Conservation (phyloP, 2,888 invertebrate species). For the Salpingus planirostris region DNA sequence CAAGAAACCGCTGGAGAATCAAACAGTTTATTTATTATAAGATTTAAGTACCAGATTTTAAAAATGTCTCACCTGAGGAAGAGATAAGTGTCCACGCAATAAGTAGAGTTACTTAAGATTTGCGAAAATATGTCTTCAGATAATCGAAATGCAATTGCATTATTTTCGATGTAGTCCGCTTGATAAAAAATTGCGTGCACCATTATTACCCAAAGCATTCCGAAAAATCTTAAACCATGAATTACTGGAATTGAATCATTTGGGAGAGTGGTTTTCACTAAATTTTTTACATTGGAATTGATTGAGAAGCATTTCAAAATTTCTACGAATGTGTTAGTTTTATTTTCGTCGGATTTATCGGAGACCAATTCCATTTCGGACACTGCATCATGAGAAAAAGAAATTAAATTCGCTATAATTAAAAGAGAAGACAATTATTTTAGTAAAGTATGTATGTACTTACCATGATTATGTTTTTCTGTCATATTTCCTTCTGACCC, state of each 20-base stretch:
- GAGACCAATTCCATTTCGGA: slow-evolving; percentile 17
- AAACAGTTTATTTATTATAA: slow-evolving; percentile 3
- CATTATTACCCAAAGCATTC: slow-evolving; percentile 50
- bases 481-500: too few species aligned
- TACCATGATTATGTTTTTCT: too few species aligned
- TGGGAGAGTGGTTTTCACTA: slow-evolving; percentile 36
- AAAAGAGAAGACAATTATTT: too few species aligned
- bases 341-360: slow-evolving; percentile 6
- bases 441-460: too few species aligned
- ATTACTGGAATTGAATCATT: slow-evolving; percentile 37
- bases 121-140: slow-evolving; percentile 36
- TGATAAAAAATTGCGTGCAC: slow-evolving; percentile 44
- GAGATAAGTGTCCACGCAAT: slow-evolving; percentile 45
- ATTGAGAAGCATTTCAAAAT: slow-evolving; percentile 44
- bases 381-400: too few species aligned
- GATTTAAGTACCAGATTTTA: too few species aligned
- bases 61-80: slow-evolving; percentile 41
- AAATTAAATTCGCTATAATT: slow-evolving; percentile 4
- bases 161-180: slow-evolving; percentile 38
- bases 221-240: slow-evolving; percentile 46
- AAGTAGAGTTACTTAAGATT: slow-evolving; percentile 39
- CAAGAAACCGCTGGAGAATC: slow-evolving; percentile 29
- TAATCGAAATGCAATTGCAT: slow-evolving; percentile 31
- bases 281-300: slow-evolving; percentile 40
- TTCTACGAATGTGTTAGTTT: slow-evolving; percentile 20